phyloP scores from a whole-genome alignment of 2,113 vertebrate species.

The Centropus bengalensis region DNA sequence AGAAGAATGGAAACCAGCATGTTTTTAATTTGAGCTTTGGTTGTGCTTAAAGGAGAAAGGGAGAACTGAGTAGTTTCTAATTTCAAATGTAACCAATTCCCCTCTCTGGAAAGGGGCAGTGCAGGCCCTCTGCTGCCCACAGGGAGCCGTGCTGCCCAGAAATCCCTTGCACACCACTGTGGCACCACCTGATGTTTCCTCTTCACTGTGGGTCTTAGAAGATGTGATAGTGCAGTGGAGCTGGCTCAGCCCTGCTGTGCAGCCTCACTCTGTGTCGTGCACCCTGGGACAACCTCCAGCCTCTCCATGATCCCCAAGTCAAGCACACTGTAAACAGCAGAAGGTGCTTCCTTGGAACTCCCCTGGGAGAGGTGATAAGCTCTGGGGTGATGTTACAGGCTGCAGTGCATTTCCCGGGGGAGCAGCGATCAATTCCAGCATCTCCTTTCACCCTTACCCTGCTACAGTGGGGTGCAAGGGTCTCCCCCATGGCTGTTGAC shows the following conservation, averaged over 20 bases:
- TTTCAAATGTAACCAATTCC: background rate
- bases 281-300: background rate
- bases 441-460: background rate
- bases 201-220: conserved; percentile 80
- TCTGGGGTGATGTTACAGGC: background rate
- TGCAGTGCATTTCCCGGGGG: background rate
- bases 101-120: fast-evolving
- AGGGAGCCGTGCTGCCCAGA: background rate
- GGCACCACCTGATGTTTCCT: background rate
- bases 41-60: background rate
- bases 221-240: conserved; percentile 68
- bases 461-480: background rate
- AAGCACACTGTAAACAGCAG: background rate
- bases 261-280: background rate
- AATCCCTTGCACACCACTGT: background rate
- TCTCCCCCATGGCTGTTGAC: background rate
- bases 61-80: background rate
- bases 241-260: background rate
- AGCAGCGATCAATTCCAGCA: background rate
- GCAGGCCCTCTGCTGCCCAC: fast-evolving
- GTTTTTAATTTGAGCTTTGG: background rate
- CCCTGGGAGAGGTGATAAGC: background rate
- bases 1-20: background rate
- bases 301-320: fast-evolving
- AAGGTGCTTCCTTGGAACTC: background rate